Evolutionary conservation across 2,797 vertebrate species (phyloP), one percentile per base, ranked within the genome.

Genomic region (Chromis chromis): DNA sequence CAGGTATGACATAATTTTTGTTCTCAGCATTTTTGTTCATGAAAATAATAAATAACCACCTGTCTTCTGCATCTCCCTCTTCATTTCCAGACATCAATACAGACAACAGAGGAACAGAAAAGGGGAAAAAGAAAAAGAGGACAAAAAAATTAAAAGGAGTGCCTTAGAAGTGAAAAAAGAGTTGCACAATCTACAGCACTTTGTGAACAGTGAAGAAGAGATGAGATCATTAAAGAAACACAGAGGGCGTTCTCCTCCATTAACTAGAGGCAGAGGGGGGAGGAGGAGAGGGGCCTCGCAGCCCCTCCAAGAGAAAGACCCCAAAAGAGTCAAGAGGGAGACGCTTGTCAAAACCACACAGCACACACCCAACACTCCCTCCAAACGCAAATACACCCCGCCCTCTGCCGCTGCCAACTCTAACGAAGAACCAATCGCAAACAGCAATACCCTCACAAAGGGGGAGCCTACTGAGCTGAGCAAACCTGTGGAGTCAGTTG

Each of bases 211-310:
- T 22, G 59, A 83, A 65, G 74, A 91, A 86, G 81, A 97, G 82
- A 97, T 97, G 96, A 96, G 96, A 90, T 93, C 96, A 16, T 83
- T 93, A 84, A 97, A 96, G 92, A 96, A 96, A 88, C 90, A 93
- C 67, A 91, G 94, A 63, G 93, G 95, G 54, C 91, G 66, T 65
- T 95, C 95, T 42, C 94, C 95, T 22, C 93, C 92, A 14, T 92
- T 95, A 72, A 93, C 94, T 25, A 91, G 95, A 82, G 94, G 94
- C 81, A 95, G 96, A 87, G 94, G 95, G 63, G 93, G 93, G 59
- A 94, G 92, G 75, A 95, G 91, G 74, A 91, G 89, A 79, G 90
- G 87, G 50, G 83, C 76, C 25, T 73, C 85, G 16, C 93, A 94
- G 62, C 82, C 91, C 33, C 88, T 90, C 40, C 91, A 90, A 10